Evolutionary conservation across 2,888 invertebrate species (phyloP).

Genomic region (Latrodectus elegans): DNA sequence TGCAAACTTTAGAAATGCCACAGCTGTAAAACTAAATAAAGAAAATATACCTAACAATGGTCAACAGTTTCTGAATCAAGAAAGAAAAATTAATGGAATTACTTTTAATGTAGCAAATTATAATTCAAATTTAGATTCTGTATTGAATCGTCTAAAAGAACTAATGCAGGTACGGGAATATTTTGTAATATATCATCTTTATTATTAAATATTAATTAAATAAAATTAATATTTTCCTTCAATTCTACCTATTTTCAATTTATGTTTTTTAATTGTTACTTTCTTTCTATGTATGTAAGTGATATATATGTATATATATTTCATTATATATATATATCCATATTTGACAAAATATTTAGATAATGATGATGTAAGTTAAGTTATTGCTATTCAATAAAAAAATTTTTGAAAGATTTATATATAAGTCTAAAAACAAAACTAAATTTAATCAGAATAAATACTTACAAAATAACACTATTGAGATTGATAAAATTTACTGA

Average conservation of each 20-base stretch:
- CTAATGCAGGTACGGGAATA: conserved; percentile 36
- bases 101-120: neutral
- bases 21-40: neutral
- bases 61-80: neutral
- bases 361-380: too few species aligned
- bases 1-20: neutral
- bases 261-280: neutral
- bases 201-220: neutral
- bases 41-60: conserved; percentile 15
- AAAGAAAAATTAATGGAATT: conserved; percentile 3
- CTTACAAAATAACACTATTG: too few species aligned
- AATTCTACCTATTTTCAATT: neutral
- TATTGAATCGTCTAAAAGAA: conserved; percentile 35
- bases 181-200: neutral
- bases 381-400: too few species aligned
- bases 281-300: neutral
- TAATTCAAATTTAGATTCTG: conserved; percentile 23
- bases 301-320: too few species aligned
- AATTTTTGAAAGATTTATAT: too few species aligned
- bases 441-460: too few species aligned
- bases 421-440: too few species aligned
- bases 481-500: too few species aligned
- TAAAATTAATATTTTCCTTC: neutral
- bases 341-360: too few species aligned
- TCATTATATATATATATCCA: too few species aligned